Evolutionary conservation across 1,140 invertebrate genomes (phyloP).

Genomic region (Drosophila pachea): DNA sequence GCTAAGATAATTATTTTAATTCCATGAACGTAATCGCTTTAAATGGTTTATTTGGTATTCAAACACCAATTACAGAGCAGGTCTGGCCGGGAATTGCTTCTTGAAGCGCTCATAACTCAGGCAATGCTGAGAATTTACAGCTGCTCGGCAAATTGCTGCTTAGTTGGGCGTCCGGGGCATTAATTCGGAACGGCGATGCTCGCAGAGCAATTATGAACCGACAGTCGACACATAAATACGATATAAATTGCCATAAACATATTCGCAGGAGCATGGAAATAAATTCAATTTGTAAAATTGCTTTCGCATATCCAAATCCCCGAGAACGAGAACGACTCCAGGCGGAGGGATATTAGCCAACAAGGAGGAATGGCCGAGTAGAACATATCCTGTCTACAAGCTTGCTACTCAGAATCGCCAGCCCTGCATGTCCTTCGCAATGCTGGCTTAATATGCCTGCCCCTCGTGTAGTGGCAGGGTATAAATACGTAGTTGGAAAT

Average conservation of each 20-base stretch:
- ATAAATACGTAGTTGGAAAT: conserved; percentile 46
- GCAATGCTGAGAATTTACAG: conserved; percentile 38
- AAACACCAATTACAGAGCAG: conserved; percentile 25
- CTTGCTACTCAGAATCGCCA: too few relatives aligned
- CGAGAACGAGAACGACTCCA: not conserved
- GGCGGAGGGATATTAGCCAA: not conserved
- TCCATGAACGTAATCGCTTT: conserved; percentile 22
- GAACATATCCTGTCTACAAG: too few relatives aligned
- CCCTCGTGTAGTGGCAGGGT: not conserved
- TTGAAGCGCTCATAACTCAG: conserved; percentile 18
- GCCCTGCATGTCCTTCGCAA: too few relatives aligned
- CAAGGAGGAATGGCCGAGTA: not conserved
- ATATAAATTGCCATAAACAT: conserved; percentile 71
- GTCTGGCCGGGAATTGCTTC: conserved; percentile 14
- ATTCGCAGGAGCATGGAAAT: conserved; percentile 61
- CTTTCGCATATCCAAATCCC: conserved; percentile 50
- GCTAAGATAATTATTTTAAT: conserved; percentile 17
- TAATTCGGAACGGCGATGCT: conserved; percentile 23
- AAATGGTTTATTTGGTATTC: conserved; percentile 30
- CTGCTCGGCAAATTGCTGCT: conserved; percentile 43
- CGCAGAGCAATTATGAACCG: conserved; percentile 58
- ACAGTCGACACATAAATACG: conserved; percentile 36
- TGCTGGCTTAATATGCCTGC: not conserved
- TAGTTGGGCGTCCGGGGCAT: conserved; percentile 57
- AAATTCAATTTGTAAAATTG: conserved; percentile 76